Percentiles rank a stretch among this genome's conserved stretches.
phyloP scores from a whole-genome alignment of 2,888 invertebrate genomes.

The Byasa hedistus region DNA sequence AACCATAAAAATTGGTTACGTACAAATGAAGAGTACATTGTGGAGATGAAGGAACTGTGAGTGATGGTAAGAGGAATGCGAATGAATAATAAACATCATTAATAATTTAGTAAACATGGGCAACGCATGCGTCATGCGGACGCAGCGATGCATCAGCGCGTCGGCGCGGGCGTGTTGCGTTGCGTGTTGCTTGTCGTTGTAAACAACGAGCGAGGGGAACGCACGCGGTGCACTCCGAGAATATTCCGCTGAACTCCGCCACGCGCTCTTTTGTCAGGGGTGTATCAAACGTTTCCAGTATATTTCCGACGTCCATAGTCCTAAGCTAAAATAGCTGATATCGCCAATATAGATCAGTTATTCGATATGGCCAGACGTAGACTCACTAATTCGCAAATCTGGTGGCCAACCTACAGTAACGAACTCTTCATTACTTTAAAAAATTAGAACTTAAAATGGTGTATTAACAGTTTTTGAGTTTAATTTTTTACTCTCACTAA shows the following conservation, averaged over 20 bases:
- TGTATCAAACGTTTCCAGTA: slow-evolving; percentile 7
- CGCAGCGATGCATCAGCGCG: slow-evolving; percentile 22
- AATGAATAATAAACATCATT: slow-evolving; percentile 22
- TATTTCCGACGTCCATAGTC: neutral
- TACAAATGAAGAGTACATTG: neutral
- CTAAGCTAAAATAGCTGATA: neutral
- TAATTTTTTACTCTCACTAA: too few species aligned
- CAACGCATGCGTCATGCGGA: slow-evolving; percentile 23
- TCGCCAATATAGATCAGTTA: too few species aligned
- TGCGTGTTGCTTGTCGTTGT: slow-evolving; percentile 35
- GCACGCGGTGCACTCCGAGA: slow-evolving; percentile 58
- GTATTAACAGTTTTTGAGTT: too few species aligned
- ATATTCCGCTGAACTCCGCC: slow-evolving; percentile 69
- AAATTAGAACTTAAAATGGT: too few species aligned
- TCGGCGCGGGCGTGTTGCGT: slow-evolving; percentile 17
- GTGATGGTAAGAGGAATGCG: slow-evolving; percentile 8
- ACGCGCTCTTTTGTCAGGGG: slow-evolving; percentile 38
- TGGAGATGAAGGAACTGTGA: neutral
- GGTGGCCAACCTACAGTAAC: too few species aligned
- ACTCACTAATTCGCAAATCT: too few species aligned
- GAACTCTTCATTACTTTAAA: too few species aligned
- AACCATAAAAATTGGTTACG: neutral
- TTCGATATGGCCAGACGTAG: too few species aligned
- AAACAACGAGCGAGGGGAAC: slow-evolving; percentile 64
- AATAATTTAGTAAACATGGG: slow-evolving; percentile 24